Conservation (phyloP, 2,113 vertebrate species). For the Callipepla squamata region DNA sequence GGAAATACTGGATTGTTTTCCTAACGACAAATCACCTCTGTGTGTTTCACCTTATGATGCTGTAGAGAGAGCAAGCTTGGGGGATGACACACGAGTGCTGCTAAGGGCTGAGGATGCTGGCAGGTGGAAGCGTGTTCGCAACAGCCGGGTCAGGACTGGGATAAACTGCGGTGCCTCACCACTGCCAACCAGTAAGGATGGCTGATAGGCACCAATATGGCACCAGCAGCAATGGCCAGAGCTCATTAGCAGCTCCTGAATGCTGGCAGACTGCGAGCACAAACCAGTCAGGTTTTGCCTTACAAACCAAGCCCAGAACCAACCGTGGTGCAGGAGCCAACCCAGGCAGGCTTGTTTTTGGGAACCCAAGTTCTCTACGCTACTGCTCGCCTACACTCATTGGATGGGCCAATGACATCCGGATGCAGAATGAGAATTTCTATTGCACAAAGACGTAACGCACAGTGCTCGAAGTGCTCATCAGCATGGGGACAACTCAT, state of each 20-base stretch:
- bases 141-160: background rate
- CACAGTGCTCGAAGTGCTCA: conserved; percentile 58
- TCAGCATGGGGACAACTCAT: conserved; percentile 32
- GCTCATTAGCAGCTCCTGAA: accelerated
- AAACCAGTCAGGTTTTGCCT: background rate
- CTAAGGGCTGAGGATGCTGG: background rate
- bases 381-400: conserved; percentile 30
- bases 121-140: background rate
- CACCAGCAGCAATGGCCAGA: background rate
- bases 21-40: conserved; percentile 43
- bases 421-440: conserved; percentile 9
- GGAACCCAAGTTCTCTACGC: conserved; percentile 42
- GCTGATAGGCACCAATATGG: background rate
- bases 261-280: background rate
- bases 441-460: conserved; percentile 77
- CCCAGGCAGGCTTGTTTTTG: background rate
- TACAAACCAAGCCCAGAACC: background rate
- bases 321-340: background rate
- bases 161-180: background rate
- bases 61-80: conserved; percentile 66
- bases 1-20: conserved; percentile 55
- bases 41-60: conserved; percentile 50
- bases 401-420: conserved; percentile 31
- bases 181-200: background rate
- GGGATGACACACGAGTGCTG: conserved; percentile 4